Evolutionary conservation across 1,140 invertebrate species (phyloP).

Genomic region (Ips nitidus): DNA sequence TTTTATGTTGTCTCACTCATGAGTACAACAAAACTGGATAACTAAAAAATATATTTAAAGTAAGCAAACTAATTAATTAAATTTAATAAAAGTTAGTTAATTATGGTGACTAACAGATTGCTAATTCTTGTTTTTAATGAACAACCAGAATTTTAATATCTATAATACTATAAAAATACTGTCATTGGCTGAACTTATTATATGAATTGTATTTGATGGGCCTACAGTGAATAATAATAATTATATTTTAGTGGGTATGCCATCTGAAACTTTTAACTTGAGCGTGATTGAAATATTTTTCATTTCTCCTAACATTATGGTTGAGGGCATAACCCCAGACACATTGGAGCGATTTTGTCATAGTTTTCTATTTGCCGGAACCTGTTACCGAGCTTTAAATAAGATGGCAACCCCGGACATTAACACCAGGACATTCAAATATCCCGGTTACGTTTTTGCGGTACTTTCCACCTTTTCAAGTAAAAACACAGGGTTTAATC

Average conservation of each 20-base stretch:
- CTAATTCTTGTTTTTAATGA: too few species aligned
- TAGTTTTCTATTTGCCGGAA: conserved; percentile 44
- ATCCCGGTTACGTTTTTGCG: conserved; percentile 47
- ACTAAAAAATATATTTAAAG: too few species aligned
- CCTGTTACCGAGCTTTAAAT: conserved; percentile 46
- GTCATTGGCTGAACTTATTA: too few species aligned
- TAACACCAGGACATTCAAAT: conserved; percentile 39
- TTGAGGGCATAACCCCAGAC: conserved; percentile 43
- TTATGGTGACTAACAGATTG: too few species aligned
- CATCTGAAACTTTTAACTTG: conserved; percentile 43
- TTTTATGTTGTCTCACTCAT: too few species aligned
- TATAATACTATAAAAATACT: too few species aligned
- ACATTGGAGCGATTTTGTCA: conserved; percentile 42
- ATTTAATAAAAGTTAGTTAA: too few species aligned
- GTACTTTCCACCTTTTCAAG: conserved; percentile 36
- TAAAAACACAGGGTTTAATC: background rate
- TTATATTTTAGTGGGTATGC: conserved; percentile 46
- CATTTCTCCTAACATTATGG: conserved; percentile 39
- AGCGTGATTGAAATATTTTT: conserved; percentile 40
- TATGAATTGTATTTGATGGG: too few species aligned
- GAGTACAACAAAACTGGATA: too few species aligned
- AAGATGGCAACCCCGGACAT: conserved; percentile 41
- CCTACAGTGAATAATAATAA: background rate
- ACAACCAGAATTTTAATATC: too few species aligned
- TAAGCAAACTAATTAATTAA: too few species aligned